Evolutionary conservation across 2,797 vertebrate species (phyloP), one percentile per base, ranked within the genome.

Genomic region (Cyclopterus lumpus): DNA sequence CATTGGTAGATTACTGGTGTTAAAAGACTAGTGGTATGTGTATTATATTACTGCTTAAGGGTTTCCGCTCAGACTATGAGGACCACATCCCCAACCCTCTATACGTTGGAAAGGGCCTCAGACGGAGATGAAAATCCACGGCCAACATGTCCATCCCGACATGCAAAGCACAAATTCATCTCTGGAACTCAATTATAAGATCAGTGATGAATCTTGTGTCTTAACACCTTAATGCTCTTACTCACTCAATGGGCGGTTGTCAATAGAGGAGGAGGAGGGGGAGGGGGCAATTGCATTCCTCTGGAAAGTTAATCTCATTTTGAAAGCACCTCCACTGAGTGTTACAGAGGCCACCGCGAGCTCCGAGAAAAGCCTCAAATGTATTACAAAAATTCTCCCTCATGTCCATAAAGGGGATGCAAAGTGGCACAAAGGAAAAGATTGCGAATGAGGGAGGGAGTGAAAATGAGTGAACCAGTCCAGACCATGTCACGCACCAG

Each of bases 111-210:
- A 55, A 55, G 26, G 8, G 53, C 26, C 53, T 30, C 53, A 55
- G 16, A 30, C 53, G 28, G 26, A 55, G 24, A 55, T 55, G 53
- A 30, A 28, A 55, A 9, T 55, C 26, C 51, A 53, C 7, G 15
- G 6, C 6, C 53, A 24, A 48, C 9, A 3, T 16, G 53, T 55
- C 26, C 53, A 55, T 16, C 53, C 53, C 6, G 11, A 59, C 93
- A 95, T 95, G 94, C 94, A 95, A 95, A 48, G 93, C 86, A 93
- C 84, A 95, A 95, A 96, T 96, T 96, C 94, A 96, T 96, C 96
- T 75, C 30, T 67, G n/a, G 24, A 54, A 67, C 30, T 62, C 36
- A 46, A 54, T 67, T 67, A 75, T 61, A 11, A 95, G 95, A 93
- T 95, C 93, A 95, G 53, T 28, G 24, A 30, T 53, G 26, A 94